These are phyloP conservation scores for Vanessa cardui DNA, from an alignment of 2,888 invertebrate species.

Conservation along the genomic window DNA sequence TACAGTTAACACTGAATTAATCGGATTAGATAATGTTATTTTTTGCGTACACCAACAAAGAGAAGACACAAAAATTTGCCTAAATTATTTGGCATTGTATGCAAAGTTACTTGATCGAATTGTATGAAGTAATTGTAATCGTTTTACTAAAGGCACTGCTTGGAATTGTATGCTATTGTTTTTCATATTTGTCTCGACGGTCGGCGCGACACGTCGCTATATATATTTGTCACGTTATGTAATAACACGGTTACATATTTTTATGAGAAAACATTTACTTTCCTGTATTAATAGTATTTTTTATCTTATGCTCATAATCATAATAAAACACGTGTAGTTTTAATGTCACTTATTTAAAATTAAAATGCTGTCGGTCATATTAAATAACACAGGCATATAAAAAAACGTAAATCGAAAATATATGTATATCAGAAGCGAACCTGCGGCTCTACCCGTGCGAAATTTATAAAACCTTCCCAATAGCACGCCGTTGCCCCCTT, in stretches of 20 bases:
- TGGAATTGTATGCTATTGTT: slow-evolving; percentile 24
- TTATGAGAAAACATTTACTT: not conserved
- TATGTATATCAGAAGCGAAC: too few relatives aligned
- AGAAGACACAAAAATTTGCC: not conserved
- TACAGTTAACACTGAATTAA: too few relatives aligned
- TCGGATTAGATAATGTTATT: too few relatives aligned
- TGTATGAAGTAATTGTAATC: slow-evolving; percentile 16
- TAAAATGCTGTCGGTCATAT: too few relatives aligned
- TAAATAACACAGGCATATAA: too few relatives aligned
- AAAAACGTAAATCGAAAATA: too few relatives aligned
- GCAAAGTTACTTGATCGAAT: slow-evolving; percentile 19
- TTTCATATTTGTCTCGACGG: slow-evolving; percentile 21
- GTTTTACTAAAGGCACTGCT: slow-evolving; percentile 19
- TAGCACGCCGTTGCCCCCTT: not conserved
- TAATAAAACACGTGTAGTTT: too few relatives aligned
- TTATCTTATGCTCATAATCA: not conserved
- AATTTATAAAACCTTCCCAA: too few relatives aligned
- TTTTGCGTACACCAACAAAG: not conserved
- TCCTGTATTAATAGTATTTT: not conserved
- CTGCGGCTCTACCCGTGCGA: too few relatives aligned
- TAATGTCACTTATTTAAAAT: too few relatives aligned
- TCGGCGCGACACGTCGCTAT: not conserved
- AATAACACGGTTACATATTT: not conserved
- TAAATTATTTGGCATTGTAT: slow-evolving; percentile 29
- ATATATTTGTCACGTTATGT: slow-evolving; percentile 12